Percentiles rank a stretch among this genome's conserved stretches.
Conservation (phyloP, 2,797 vertebrate genomes). For the Fistularia commersonii region DNA sequence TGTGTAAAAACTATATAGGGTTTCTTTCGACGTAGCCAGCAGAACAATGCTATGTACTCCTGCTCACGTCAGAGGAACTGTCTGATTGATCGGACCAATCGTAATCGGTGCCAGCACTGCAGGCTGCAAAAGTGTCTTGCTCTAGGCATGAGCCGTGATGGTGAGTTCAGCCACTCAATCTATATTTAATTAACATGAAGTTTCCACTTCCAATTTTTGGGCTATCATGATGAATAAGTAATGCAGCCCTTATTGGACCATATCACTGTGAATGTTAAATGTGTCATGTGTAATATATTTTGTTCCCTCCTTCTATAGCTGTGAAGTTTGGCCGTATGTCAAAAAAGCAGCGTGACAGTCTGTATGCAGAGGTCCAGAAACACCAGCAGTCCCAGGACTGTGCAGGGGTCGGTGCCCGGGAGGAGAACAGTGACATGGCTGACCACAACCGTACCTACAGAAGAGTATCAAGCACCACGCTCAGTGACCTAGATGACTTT, state of each 20-base stretch:
- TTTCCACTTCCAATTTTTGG: constrained; percentile 20
- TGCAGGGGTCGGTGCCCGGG: constrained; percentile 12
- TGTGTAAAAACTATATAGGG: constrained; percentile 64
- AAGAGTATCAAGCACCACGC: constrained; percentile 77
- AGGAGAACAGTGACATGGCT: constrained; percentile 50
- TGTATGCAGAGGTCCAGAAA: constrained; percentile 91
- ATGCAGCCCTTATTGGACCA: not conserved
- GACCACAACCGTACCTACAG: constrained; percentile 75
- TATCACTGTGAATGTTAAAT: no score
- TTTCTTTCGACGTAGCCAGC: constrained; percentile 91
- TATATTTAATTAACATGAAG: constrained; percentile 33
- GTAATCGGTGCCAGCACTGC: constrained; percentile 93
- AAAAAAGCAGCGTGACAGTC: constrained; percentile 90
- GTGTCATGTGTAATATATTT: no score
- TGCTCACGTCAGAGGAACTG: constrained; percentile 92
- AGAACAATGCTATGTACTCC: constrained; percentile 91
- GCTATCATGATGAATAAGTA: constrained; percentile 2
- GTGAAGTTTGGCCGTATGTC: constrained; percentile 95
- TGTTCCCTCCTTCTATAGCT: constrained; percentile 60
- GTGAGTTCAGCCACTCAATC: constrained; percentile 67
- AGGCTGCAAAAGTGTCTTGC: constrained; percentile 91
- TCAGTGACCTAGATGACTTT: constrained; percentile 86
- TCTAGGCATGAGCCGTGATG: constrained; percentile 90
- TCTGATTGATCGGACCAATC: constrained; percentile 90
- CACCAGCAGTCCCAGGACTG: constrained; percentile 86